Conservation (phyloP, 1,140 invertebrate genomes). For the Drosophila subpulchrella region DNA sequence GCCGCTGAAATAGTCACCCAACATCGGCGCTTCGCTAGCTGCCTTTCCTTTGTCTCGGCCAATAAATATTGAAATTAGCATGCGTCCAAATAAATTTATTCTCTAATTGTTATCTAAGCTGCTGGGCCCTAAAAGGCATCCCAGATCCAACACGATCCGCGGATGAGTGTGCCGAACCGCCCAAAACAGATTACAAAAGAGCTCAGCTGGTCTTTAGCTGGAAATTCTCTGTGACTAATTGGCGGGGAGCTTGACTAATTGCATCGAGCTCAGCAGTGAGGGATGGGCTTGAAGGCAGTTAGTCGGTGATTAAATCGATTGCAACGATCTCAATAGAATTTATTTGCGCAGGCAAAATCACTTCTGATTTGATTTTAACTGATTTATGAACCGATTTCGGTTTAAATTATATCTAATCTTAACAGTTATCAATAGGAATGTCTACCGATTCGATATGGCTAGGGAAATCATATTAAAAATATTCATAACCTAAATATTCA, state of each 20-base stretch:
- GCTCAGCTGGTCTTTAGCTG: slow-evolving; percentile 21
- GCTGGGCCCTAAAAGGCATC: slow-evolving; percentile 25
- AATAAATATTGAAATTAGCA: slow-evolving; percentile 71
- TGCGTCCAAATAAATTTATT: slow-evolving; percentile 71
- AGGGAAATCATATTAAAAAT: background rate
- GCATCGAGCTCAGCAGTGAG: background rate
- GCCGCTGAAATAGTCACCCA: slow-evolving; percentile 65
- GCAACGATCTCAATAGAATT: slow-evolving; percentile 16
- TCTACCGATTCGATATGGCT: slow-evolving; percentile 8
- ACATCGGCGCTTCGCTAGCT: slow-evolving; percentile 35
- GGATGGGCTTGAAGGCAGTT: slow-evolving; percentile 6
- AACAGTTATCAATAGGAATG: background rate
- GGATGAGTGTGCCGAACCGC: slow-evolving; percentile 26
- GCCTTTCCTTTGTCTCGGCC: slow-evolving; percentile 44
- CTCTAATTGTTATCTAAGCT: slow-evolving; percentile 73
- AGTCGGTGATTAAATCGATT: slow-evolving; percentile 11
- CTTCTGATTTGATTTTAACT: slow-evolving; percentile 7
- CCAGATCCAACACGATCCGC: slow-evolving; percentile 22
- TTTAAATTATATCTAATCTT: background rate
- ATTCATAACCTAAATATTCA: slow-evolving; percentile 18
- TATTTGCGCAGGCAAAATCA: slow-evolving; percentile 12
- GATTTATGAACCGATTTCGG: background rate
- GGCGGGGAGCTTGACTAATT: slow-evolving; percentile 43
- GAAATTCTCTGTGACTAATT: slow-evolving; percentile 36
- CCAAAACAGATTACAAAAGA: slow-evolving; percentile 20